Conservation (phyloP, 2,113 vertebrate species). For the Myiozetetes cayanensis region DNA sequence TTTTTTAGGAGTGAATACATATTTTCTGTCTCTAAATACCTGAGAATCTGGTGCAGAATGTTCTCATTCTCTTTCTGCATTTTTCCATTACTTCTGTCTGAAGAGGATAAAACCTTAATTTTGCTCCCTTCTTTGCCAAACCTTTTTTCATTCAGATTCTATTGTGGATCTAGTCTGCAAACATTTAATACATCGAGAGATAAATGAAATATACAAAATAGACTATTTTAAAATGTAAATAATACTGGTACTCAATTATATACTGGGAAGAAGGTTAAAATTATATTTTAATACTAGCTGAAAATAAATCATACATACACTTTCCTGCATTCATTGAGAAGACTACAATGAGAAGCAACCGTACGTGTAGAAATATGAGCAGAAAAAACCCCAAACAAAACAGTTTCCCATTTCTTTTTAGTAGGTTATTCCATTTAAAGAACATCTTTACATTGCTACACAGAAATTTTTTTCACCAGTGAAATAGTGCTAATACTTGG, state of each 20-base stretch:
- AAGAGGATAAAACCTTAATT: not conserved
- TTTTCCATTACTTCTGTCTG: not conserved
- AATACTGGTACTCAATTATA: not conserved
- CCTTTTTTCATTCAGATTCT: not conserved
- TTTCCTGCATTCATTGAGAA: not conserved
- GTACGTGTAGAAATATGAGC: not conserved
- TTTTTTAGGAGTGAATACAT: not conserved
- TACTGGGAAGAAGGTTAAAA: not conserved
- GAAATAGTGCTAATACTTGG: not conserved
- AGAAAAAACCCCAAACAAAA: not conserved
- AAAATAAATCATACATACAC: not conserved
- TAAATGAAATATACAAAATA: not conserved
- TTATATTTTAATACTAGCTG: not conserved
- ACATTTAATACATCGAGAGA: not conserved
- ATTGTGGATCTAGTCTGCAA: not conserved
- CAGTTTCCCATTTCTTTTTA: not conserved
- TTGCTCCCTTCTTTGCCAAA: not conserved
- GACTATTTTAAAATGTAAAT: not conserved
- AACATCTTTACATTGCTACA: not conserved
- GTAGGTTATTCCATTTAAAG: not conserved
- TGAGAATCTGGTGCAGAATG: not conserved
- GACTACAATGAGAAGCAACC: not conserved
- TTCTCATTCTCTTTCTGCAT: not conserved
- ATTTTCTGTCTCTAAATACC: not conserved
- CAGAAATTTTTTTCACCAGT: not conserved